Percentiles rank a stretch among this genome's conserved stretches.
Evolutionary conservation across 2,113 vertebrate species (phyloP).

Genomic region (Apus apus): DNA sequence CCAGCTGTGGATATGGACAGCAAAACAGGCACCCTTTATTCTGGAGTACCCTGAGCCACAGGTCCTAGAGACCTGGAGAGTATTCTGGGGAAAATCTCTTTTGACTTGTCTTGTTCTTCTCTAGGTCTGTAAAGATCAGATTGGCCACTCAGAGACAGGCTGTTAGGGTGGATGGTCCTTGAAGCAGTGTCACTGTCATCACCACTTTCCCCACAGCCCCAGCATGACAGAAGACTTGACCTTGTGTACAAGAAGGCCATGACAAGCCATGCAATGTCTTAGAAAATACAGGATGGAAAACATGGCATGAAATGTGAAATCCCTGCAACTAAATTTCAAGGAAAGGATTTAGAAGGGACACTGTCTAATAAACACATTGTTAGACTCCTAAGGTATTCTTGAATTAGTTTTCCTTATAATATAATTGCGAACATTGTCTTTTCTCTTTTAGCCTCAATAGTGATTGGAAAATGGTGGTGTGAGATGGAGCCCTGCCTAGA

Average conservation of each 20-base stretch:
- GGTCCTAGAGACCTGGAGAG: not conserved
- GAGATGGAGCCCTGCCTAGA: slow-evolving; percentile 98
- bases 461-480: slow-evolving; percentile 99
- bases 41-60: not conserved
- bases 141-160: not conserved
- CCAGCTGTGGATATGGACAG: not conserved
- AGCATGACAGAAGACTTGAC: fast-evolving
- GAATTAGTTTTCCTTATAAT: not conserved
- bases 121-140: not conserved
- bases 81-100: not conserved
- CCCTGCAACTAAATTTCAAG: not conserved
- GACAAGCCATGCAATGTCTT: not conserved
- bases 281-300: not conserved
- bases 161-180: not conserved
- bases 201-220: not conserved
- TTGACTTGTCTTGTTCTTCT: not conserved
- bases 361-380: not conserved
- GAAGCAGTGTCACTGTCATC: not conserved
- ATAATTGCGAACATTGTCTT: not conserved
- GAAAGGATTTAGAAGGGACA: not conserved
- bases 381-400: not conserved
- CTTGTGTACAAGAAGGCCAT: not conserved
- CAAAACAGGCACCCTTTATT: not conserved
- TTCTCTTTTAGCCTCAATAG: slow-evolving; percentile 88
- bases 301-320: not conserved